Evolutionary conservation across 2,113 vertebrate genomes (phyloP), one percentile per base, ranked within the genome.

Genomic region (Dendropsophus ebraccatus): DNA sequence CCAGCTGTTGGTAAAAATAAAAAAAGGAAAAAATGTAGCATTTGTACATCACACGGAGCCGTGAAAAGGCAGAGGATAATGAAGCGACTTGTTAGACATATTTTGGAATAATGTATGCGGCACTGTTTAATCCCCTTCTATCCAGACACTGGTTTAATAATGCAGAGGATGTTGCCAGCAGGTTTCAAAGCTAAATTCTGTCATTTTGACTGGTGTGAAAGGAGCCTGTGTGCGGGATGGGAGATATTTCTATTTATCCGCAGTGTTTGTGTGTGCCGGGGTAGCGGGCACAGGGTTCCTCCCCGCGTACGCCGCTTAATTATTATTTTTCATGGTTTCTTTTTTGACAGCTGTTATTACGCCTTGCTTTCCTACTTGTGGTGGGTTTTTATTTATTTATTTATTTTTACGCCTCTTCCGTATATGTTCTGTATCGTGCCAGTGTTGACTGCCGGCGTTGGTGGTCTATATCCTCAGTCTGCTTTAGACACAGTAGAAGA

Each of bases 1-100:
- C 91, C 97, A 98, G 96, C 96, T 97, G 97, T 96, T 94, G 91
- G 93, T 94, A 74, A 84, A 73, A 85, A 87, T 47, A 49, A 81
- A 86, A 86, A 79, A 84, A 85, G 92, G 94, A 8, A 49, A 93
- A 94, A 95, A 95, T 94, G 92, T 94, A 94, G 92, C 94, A 95
- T 96, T 96, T 97, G 94, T 96, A 95, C 97, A 91, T 93, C 91
- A 93, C 92, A 92, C 92, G 89, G 87, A 89, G 89, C 88, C 90
- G 87, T 91, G 89, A 91, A 92, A 92, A 91, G 92, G 87, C 88
- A 77, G 90, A 82, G 90, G 92, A 94, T 95, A 95, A 94, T 94
- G 87, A 93, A 92, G 88, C 92, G 93, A 92, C 91, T 94, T 94
- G 92, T 92, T 92, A 91, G 90, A 90, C 93, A 93, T 92, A 90